Evolutionary conservation across 1,140 invertebrate genomes (phyloP).

Genomic region (Lordiphosa collinella): DNA sequence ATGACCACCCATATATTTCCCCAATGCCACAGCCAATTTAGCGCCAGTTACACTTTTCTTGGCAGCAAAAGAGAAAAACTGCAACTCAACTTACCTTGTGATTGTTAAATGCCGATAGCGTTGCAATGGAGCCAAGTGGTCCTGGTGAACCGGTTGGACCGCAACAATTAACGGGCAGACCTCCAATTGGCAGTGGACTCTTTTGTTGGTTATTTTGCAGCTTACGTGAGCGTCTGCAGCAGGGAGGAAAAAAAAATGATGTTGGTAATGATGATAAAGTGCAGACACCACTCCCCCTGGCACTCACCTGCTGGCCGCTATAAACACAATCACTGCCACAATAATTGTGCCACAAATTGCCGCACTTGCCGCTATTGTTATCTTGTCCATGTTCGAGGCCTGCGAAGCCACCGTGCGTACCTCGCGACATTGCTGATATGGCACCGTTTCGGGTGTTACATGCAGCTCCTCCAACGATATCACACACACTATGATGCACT

Average conservation of each 20-base stretch:
- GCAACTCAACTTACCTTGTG: constrained; percentile 82
- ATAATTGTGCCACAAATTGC: constrained; percentile 96
- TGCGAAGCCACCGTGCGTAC: constrained; percentile 90
- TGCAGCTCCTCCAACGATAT: constrained; percentile 92
- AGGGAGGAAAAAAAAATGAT: neutral
- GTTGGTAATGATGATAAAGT: constrained; percentile 23
- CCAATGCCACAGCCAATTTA: neutral
- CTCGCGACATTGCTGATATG: constrained; percentile 92
- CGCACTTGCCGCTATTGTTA: constrained; percentile 94
- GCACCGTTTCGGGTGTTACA: constrained; percentile 91
- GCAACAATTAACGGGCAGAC: constrained; percentile 88
- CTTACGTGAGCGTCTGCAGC: constrained; percentile 85
- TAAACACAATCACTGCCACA: constrained; percentile 91
- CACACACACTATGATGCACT: constrained; percentile 95
- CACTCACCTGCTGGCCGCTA: constrained; percentile 86
- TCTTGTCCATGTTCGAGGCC: constrained; percentile 94
- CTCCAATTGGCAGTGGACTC: constrained; percentile 85
- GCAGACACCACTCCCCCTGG: constrained; percentile 13
- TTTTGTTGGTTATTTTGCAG: constrained; percentile 87
- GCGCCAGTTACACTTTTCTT: constrained; percentile 9
- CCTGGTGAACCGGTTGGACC: constrained; percentile 88
- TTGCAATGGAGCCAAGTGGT: constrained; percentile 90
- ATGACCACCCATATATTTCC: neutral
- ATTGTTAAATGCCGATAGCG: constrained; percentile 88
- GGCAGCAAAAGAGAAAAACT: constrained; percentile 30